phyloP scores from a whole-genome alignment of 1,140 invertebrate genomes.

The Gonioctena quinquepunctata region DNA sequence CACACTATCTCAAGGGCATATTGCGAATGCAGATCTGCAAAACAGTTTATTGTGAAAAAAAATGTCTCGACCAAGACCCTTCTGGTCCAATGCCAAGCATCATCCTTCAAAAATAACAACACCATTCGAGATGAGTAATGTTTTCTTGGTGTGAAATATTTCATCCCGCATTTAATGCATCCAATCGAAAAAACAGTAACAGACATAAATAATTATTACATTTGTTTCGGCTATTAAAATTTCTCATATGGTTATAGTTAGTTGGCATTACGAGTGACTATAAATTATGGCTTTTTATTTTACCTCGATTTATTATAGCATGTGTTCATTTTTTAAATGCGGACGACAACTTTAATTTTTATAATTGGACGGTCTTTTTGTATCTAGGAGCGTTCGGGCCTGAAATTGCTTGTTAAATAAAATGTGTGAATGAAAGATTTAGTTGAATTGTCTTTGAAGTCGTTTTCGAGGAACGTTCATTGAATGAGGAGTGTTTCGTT shows the following conservation, averaged over 20 bases:
- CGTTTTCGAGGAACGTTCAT: too few species aligned
- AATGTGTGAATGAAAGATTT: too few species aligned
- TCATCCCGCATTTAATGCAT: neutral
- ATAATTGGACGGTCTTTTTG: neutral
- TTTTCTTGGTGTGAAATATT: neutral
- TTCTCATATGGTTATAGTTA: neutral
- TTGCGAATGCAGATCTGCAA: too few species aligned
- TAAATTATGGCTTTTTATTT: neutral
- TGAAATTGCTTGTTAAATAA: too few species aligned
- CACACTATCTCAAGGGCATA: too few species aligned
- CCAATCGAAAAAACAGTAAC: neutral
- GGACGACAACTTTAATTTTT: neutral
- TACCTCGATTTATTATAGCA: neutral
- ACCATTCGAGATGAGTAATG: neutral
- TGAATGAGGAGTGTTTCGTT: too few species aligned
- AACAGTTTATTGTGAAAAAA: too few species aligned
- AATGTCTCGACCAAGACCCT: too few species aligned
- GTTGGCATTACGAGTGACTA: neutral
- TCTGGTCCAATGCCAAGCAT: too few species aligned
- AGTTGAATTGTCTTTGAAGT: too few species aligned
- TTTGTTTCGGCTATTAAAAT: neutral
- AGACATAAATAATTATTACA: neutral
- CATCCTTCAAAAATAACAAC: too few species aligned
- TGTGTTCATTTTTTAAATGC: slow-evolving; percentile 3
- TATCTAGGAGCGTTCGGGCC: too few species aligned